These are phyloP conservation scores for Loripinus fragilis DNA, from an alignment of 2,888 invertebrate species.

Conservation along the genomic window DNA sequence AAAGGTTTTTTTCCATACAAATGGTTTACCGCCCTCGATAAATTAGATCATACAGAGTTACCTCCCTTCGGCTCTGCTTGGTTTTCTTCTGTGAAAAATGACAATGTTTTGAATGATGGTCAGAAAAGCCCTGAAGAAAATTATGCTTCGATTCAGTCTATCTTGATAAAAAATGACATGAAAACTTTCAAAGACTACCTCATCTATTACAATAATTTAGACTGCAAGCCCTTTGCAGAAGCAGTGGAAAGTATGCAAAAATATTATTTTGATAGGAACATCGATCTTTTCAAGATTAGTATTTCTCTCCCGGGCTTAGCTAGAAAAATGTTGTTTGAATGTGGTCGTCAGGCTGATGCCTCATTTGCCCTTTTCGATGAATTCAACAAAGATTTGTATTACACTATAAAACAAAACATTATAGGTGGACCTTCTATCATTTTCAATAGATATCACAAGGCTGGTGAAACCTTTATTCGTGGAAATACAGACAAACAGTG, in stretches of 20 bases:
- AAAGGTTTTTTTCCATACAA: constrained; percentile 12
- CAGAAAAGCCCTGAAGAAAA: background rate
- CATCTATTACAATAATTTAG: background rate
- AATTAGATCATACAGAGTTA: background rate
- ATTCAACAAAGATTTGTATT: constrained; percentile 24
- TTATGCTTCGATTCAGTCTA: background rate
- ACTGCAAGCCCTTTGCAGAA: background rate
- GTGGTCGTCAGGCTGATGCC: background rate
- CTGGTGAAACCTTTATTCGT: constrained; percentile 25
- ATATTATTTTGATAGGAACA: background rate
- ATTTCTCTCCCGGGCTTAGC: constrained; percentile 1
- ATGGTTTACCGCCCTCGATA: background rate
- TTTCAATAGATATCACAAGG: constrained; percentile 33
- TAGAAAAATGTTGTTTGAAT: background rate
- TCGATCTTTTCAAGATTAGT: background rate
- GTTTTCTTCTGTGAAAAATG: background rate
- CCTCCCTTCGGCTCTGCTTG: background rate
- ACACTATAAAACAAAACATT: constrained; percentile 36
- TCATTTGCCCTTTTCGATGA: constrained; percentile 33
- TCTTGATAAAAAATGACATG: background rate
- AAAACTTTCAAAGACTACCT: background rate
- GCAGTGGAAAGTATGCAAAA: background rate
- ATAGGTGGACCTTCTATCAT: constrained; percentile 38
- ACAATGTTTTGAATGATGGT: background rate
- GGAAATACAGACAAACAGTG: constrained; percentile 25